Evolutionary conservation across 2,888 invertebrate species (phyloP), one percentile per base, ranked within the genome.

Genomic region (Torymus texanus): DNA sequence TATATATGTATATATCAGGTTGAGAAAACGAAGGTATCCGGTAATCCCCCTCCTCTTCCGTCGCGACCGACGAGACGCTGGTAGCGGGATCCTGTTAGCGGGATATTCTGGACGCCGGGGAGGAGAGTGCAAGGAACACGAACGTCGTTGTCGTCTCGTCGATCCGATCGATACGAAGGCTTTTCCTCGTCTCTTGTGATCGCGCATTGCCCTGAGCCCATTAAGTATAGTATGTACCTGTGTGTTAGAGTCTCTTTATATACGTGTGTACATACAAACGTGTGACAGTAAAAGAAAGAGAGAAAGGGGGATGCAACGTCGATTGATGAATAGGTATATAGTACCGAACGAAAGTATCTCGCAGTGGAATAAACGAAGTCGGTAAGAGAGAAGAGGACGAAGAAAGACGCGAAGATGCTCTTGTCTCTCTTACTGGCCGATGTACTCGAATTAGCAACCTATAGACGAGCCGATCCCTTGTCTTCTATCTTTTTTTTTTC

Each of bases 161-260:
- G 82, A 78, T 78, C 82, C 78, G 82, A 73, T 82, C 76, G 82
- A 78, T 76, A 56, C 72, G 80, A 80, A 80, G 78, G 67, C 77
- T 83, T 84, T 83, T 76, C 81, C 79, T 80, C 80, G 74, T 82
- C 83, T 85, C 71, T 81, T 74, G 87, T 83, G 86, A 87, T 87
- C 86, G 85, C 84, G 61, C 67, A 18, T n/a, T 56, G 51, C 56
- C 18, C 58, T 21, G 13, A 41, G 18, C 62, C 51, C 51, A 10
- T 12, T 18, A 18, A 16, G 29, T 41, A 0, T 41, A 63, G n/a
- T 65, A 2, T 14, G 65, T 21, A 58, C 29, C 58, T 5, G 74
- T 21, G 65, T 16, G 16, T 53, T 1, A 18, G 61, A 41, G 16
- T 53, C 53, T 41, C 14, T n/a, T n/a, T 21, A 2, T 21, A 21